Base-by-base conservation (phyloP, 1,140 invertebrate species). In the Tyrophagus putrescentiae region DNA sequence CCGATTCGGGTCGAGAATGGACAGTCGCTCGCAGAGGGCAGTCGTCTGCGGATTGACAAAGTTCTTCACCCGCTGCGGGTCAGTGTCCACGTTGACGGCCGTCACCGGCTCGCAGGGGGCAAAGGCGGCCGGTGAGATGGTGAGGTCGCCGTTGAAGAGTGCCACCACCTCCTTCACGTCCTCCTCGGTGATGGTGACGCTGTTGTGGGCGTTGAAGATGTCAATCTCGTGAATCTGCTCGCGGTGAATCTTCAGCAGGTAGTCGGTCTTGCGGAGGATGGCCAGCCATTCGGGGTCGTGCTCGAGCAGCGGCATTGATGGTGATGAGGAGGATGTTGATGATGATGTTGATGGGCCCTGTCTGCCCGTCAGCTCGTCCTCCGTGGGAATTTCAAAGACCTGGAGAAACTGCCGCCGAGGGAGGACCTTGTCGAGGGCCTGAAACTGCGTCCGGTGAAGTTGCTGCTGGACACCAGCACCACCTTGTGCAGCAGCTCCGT, bases 281-380 rank as follows among this genome's bases (percentile, higher is more conserved):
- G 82, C 80, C 25, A 98, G 72, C 94, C 94, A 98, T 75, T 97
- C 91, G n/a, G 82, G 72, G 75, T 98, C 93, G 70, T 94, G 85
- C 54, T 79, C 76, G 11, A 96, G 70, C 61, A 34, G 41, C 61
- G 29, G 27, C 31, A 31, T 41, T n/a, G n/a, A n/a, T n/a, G n/a
- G n/a, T n/a, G n/a, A n/a, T n/a, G n/a, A n/a, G n/a, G n/a, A n/a
- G n/a, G n/a, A n/a, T n/a, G n/a, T n/a, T n/a, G n/a, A n/a, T n/a
- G n/a, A n/a, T n/a, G n/a, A n/a, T n/a, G n/a, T n/a, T n/a, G n/a
- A n/a, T n/a, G n/a, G n/a, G n/a, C n/a, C n/a, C n/a, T n/a, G n/a
- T 50, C 62, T 0, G 32, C 63, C 7, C 31, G 27, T 4, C 4
- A 3, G 21, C n/a, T 29, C 39, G 39, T 31, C 27, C 1, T 54